Conservation (phyloP, 2,113 vertebrate genomes). For the Ascaphus truei region DNA sequence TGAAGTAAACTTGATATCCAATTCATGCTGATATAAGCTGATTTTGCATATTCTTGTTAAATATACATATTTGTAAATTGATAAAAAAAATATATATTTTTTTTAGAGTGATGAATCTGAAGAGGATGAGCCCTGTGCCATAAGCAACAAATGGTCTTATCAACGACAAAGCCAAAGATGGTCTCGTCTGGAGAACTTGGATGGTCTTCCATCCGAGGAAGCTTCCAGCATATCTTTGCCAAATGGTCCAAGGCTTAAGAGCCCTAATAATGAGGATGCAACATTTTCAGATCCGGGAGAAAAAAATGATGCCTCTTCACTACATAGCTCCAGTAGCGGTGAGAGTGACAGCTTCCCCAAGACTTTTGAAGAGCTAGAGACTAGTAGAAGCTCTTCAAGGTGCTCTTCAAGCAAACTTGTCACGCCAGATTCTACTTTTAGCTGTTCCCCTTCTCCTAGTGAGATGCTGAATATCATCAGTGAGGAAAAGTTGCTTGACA, state of each 20-base stretch:
- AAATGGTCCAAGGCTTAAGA: slow-evolving; percentile 39
- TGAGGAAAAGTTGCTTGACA: slow-evolving; percentile 56
- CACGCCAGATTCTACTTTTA: slow-evolving; percentile 55
- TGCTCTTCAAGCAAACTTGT: slow-evolving; percentile 55
- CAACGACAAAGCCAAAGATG: slow-evolving; percentile 63
- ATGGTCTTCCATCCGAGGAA: slow-evolving; percentile 32
- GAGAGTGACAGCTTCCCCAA: slow-evolving; percentile 64
- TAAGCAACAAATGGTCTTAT: slow-evolving; percentile 78
- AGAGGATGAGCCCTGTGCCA: slow-evolving; percentile 74
- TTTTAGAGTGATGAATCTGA: slow-evolving; percentile 67
- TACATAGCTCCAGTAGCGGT: slow-evolving; percentile 70
- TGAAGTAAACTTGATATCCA: too few relatives aligned
- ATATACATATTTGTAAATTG: background rate
- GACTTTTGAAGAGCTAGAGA: slow-evolving; percentile 53
- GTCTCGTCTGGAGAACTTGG: slow-evolving; percentile 57
- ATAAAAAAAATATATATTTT: background rate
- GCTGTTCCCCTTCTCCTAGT: slow-evolving; percentile 53
- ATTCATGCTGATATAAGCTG: too few relatives aligned
- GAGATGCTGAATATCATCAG: slow-evolving; percentile 42
- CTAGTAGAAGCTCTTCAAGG: slow-evolving; percentile 59
- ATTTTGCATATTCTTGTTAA: background rate
- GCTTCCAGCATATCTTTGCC: slow-evolving; percentile 20
- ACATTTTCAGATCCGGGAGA: slow-evolving; percentile 45
- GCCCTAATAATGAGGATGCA: slow-evolving; percentile 5
- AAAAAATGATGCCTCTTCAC: slow-evolving; percentile 62